Conservation (phyloP, 1,140 invertebrate species). For the Cydia pomonella region DNA sequence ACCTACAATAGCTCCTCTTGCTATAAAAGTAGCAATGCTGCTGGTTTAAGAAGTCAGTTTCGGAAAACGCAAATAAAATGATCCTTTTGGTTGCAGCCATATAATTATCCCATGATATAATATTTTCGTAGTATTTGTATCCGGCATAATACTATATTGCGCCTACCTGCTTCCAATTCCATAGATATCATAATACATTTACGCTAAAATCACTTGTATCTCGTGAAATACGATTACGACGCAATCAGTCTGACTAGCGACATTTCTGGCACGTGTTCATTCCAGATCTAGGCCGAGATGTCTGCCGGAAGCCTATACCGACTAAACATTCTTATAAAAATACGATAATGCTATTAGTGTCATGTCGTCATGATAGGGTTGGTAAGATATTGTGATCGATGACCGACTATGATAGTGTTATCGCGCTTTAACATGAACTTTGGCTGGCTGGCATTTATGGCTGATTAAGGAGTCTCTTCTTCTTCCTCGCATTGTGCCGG, state of each 20-base stretch:
- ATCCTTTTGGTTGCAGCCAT: too few relatives aligned
- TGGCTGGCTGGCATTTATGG: too few relatives aligned
- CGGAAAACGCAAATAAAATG: too few relatives aligned
- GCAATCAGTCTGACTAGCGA: not conserved
- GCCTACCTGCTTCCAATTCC: too few relatives aligned
- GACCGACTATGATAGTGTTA: not conserved
- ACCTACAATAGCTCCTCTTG: too few relatives aligned
- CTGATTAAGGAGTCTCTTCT: too few relatives aligned
- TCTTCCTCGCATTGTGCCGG: too few relatives aligned
- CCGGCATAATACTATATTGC: too few relatives aligned
- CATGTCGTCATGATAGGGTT: not conserved
- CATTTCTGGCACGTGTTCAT: not conserved
- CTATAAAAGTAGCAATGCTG: too few relatives aligned
- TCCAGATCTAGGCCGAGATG: not conserved
- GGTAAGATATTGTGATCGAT: not conserved
- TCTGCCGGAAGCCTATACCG: conserved; percentile 1
- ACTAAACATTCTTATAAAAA: conserved; percentile 18
- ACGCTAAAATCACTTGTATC: not conserved
- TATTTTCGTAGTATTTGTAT: too few relatives aligned
- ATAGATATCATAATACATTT: not conserved
- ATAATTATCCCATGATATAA: too few relatives aligned
- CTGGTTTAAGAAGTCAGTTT: too few relatives aligned
- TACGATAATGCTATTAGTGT: not conserved
- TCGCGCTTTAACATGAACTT: not conserved
- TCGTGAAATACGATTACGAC: not conserved